Percentiles rank a stretch among this genome's conserved stretches.
phyloP scores from a whole-genome alignment of 1,140 invertebrate genomes.

The Trichogramma pretiosum region DNA sequence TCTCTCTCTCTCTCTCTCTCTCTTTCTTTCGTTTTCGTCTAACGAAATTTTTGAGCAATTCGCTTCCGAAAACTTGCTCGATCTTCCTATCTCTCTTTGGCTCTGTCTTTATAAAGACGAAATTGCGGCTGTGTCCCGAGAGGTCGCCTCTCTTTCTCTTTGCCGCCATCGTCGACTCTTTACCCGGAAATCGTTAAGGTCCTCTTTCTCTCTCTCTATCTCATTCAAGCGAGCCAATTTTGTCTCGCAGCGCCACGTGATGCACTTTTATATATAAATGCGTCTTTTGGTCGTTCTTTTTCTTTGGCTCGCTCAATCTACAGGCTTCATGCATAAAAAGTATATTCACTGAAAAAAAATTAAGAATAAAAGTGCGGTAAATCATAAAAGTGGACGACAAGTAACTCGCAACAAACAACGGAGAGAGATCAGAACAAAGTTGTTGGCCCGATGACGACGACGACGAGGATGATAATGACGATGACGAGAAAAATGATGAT shows the following conservation, averaged over 20 bases:
- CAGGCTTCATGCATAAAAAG: no score
- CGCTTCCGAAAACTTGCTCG: constrained; percentile 19
- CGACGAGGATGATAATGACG: constrained; percentile 24
- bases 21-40: background rate
- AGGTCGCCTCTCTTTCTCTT: constrained; percentile 8
- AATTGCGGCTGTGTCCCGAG: no score
- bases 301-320: no score
- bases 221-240: constrained; percentile 21
- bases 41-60: constrained; percentile 17
- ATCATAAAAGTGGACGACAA: constrained; percentile 20
- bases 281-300: no score
- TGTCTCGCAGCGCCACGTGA: constrained; percentile 19
- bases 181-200: constrained; percentile 34
- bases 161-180: constrained; percentile 3
- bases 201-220: background rate
- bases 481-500: constrained; percentile 22
- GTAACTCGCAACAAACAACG: no score
- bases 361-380: constrained; percentile 15
- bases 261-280: background rate
- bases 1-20: constrained; percentile 6
- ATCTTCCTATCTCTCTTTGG: no score
- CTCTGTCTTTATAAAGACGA: no score
- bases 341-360: no score
- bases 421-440: no score
- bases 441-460: constrained; percentile 16